Conservation (phyloP, 2,888 invertebrate species). For the Anticlea derivata region DNA sequence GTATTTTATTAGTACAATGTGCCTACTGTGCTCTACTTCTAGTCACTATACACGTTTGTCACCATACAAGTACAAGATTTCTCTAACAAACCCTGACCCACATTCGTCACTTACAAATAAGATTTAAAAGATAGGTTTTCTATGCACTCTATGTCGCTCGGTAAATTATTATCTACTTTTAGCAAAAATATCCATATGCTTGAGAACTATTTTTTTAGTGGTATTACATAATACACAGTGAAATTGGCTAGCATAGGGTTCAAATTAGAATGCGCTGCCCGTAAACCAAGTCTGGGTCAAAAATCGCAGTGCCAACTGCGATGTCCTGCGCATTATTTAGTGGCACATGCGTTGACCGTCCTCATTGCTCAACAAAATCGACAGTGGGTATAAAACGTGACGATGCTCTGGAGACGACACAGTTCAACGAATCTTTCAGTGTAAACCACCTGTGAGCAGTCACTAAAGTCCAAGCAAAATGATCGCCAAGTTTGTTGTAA, state of each 20-base stretch:
- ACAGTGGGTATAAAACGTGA: conserved; percentile 72
- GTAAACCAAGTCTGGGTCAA: conserved; percentile 73
- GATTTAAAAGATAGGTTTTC: conserved; percentile 39
- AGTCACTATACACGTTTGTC: conserved; percentile 18
- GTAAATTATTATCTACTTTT: conserved; percentile 10
- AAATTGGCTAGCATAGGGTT: conserved; percentile 70
- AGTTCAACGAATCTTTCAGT: conserved; percentile 63
- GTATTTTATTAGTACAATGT: too few species aligned
- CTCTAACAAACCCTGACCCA: conserved; percentile 44
- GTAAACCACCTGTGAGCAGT: conserved; percentile 69
- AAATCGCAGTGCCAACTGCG: conserved; percentile 61
- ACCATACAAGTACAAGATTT: conserved; percentile 38
- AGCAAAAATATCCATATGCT: conserved; percentile 27
- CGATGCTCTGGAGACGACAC: conserved; percentile 66
- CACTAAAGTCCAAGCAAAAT: conserved; percentile 73
- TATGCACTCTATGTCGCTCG: conserved; percentile 25
- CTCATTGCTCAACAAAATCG: conserved; percentile 64
- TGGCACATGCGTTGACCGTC: conserved; percentile 50
- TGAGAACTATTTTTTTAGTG: conserved; percentile 38
- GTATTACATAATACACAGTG: conserved; percentile 72
- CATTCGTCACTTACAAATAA: conserved; percentile 25
- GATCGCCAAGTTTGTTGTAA: conserved; percentile 82
- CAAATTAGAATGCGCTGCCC: conserved; percentile 74
- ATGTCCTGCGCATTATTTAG: conserved; percentile 71
- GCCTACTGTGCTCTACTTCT: conserved; percentile 24